Conservation (phyloP, 2,113 vertebrate species). For the Ailuropoda melanoleuca region DNA sequence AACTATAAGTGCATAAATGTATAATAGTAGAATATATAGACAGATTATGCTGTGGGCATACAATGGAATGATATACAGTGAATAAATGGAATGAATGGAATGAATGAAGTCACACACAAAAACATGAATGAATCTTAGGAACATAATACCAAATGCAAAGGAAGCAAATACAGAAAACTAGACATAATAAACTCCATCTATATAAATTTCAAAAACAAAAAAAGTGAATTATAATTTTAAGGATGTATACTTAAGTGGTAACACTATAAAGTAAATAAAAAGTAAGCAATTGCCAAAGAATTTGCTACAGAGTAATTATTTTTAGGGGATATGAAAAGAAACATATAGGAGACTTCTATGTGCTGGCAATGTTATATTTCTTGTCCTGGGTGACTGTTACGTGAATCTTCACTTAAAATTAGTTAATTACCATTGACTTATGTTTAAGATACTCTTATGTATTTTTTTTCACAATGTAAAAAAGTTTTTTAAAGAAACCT, state of each 20-base stretch:
- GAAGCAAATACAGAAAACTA: background rate
- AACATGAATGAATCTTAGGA: background rate
- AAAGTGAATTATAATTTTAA: background rate
- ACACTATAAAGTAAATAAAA: background rate
- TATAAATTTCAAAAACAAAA: background rate
- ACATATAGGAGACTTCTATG: background rate
- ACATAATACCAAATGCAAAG: background rate
- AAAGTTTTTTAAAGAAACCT: background rate
- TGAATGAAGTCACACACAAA: background rate
- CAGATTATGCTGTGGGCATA: background rate
- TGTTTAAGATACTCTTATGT: background rate
- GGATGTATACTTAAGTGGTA: background rate
- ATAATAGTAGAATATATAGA: background rate
- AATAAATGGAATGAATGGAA: background rate
- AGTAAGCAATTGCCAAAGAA: background rate
- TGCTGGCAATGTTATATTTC: background rate
- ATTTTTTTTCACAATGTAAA: background rate
- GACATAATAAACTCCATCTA: background rate
- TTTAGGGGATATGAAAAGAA: background rate
- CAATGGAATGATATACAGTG: background rate
- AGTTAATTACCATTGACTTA: background rate
- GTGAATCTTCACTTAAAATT: background rate
- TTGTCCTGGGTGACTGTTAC: background rate
- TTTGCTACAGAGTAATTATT: background rate
- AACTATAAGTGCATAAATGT: background rate